Evolutionary conservation across 2,113 vertebrate species (phyloP), one percentile per base, ranked within the genome.

Genomic region (Callaeas wilsoni): DNA sequence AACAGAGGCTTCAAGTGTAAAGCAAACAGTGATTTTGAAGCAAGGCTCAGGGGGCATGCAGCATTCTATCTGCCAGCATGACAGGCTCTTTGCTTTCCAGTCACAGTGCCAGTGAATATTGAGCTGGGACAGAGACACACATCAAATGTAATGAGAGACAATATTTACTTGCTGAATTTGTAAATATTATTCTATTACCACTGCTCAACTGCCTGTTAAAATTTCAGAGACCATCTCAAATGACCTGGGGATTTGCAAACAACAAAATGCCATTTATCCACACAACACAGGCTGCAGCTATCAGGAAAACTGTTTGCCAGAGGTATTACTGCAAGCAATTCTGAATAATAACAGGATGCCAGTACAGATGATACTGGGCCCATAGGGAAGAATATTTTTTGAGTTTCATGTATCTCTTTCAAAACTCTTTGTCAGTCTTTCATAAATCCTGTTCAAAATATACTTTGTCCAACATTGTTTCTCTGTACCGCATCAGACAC

Each of bases 51-150:
- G 30, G 49, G 35, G 3, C 67, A 21, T 2, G 9, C 21, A 73
- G 32, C 15, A 26, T 41, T 29, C 37, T 35, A 0, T 5, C 33
- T 0, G 2, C 49, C 41, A 6, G 32, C 20, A 35, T 11, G 15
- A n/a, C 0, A 3, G 32, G 47, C 11, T 65, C 56, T 81, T 60
- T 26, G 64, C 39, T 89, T 89, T 67, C 78, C 29, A 26, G 16
- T 75, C 42, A 44, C 5, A 9, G 7, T 37, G 39, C 12, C 79
- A 37, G 41, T 3, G 33, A 29, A 25, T 59, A 50, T 8, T 30
- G 67, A 89, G 30, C 80, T 70, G 50, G 15, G 41, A 76, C 49
- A 77, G 32, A 56, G 69, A 59, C 65, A 18, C 46, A 53, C 25
- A 89, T 49, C 46, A 80, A 62, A 37, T 26, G 13, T 8, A 86